phyloP scores from a whole-genome alignment of 1,140 invertebrate species.

The Drosophila bifasciata region DNA sequence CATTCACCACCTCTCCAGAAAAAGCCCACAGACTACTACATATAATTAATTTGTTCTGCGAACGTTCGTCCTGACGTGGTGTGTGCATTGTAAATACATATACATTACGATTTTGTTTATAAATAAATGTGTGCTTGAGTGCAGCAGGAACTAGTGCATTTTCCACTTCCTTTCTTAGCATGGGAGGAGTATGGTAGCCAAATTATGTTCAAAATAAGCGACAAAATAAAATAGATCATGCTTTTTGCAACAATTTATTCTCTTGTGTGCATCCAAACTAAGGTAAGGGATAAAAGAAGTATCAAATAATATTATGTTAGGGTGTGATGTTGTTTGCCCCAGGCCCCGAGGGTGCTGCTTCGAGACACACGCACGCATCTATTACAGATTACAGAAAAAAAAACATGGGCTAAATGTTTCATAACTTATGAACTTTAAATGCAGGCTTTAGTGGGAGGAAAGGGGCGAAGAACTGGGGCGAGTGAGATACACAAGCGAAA shows the following conservation, averaged over 20 bases:
- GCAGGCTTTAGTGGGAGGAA: constrained; percentile 49
- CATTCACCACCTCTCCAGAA: no score
- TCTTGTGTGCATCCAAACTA: constrained; percentile 69
- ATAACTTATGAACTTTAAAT: constrained; percentile 74
- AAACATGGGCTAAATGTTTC: constrained; percentile 21
- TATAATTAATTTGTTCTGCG: no score
- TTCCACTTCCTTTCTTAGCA: constrained; percentile 31
- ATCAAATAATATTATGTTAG: constrained; percentile 70
- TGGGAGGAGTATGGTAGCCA: constrained; percentile 29
- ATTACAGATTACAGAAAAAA: constrained; percentile 20
- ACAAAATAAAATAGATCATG: constrained; percentile 20
- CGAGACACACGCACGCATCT: constrained; percentile 9
- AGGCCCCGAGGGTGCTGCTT: constrained; percentile 19
- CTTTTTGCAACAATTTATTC: constrained; percentile 75
- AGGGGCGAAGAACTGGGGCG: constrained; percentile 15
- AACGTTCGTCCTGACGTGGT: background rate
- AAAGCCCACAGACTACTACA: no score
- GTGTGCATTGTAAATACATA: constrained; percentile 38
- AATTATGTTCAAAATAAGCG: constrained; percentile 12
- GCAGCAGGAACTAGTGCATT: constrained; percentile 67
- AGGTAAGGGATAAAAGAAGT: constrained; percentile 59
- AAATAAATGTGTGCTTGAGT: constrained; percentile 63
- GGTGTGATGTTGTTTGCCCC: constrained; percentile 25
- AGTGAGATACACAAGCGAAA: constrained; percentile 5
- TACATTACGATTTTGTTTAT: constrained; percentile 24